Percentiles rank a stretch among this genome's conserved stretches.
phyloP scores from a whole-genome alignment of 2,888 invertebrate species.

The Andrena hattorfiana region DNA sequence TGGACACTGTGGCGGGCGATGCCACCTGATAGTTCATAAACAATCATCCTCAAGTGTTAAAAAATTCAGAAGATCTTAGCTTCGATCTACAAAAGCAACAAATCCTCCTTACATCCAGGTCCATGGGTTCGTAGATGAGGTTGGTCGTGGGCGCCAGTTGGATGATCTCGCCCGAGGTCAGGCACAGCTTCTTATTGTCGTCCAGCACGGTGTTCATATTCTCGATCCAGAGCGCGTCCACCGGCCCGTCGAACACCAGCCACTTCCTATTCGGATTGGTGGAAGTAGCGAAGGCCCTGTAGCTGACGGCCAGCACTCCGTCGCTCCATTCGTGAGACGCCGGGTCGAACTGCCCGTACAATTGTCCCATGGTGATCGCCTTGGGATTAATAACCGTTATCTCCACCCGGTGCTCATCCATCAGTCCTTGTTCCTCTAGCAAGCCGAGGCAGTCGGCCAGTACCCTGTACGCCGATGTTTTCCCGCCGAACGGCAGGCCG shows the following conservation, averaged over 20 bases:
- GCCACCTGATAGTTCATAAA: slow-evolving; percentile 87
- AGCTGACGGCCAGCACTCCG: slow-evolving; percentile 94
- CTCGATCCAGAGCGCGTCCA: slow-evolving; percentile 98
- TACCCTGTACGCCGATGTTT: slow-evolving; percentile 93
- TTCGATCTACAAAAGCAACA: neutral
- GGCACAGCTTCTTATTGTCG: slow-evolving; percentile 97
- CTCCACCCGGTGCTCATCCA: slow-evolving; percentile 92
- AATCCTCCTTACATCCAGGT: slow-evolving; percentile 88
- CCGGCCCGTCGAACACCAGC: slow-evolving; percentile 98
- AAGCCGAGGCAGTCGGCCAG: slow-evolving; percentile 93
- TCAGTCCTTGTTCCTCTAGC: slow-evolving; percentile 91
- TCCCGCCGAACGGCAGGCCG: slow-evolving; percentile 96
- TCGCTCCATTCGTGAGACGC: slow-evolving; percentile 98
- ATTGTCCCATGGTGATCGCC: slow-evolving; percentile 97
- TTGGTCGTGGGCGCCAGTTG: slow-evolving; percentile 95
- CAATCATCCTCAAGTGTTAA: neutral
- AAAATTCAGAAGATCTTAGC: no score
- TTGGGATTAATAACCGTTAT: slow-evolving; percentile 96
- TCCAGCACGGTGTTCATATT: slow-evolving; percentile 98
- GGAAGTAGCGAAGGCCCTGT: slow-evolving; percentile 92
- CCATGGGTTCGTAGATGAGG: slow-evolving; percentile 97
- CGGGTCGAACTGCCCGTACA: slow-evolving; percentile 98
- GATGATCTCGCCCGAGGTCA: slow-evolving; percentile 99
- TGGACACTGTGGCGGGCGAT: slow-evolving; percentile 96
- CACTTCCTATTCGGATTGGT: slow-evolving; percentile 91